These are phyloP conservation scores for Meliscaeva auricollis DNA, from an alignment of 2,888 invertebrate species.

Conservation along the genomic window DNA sequence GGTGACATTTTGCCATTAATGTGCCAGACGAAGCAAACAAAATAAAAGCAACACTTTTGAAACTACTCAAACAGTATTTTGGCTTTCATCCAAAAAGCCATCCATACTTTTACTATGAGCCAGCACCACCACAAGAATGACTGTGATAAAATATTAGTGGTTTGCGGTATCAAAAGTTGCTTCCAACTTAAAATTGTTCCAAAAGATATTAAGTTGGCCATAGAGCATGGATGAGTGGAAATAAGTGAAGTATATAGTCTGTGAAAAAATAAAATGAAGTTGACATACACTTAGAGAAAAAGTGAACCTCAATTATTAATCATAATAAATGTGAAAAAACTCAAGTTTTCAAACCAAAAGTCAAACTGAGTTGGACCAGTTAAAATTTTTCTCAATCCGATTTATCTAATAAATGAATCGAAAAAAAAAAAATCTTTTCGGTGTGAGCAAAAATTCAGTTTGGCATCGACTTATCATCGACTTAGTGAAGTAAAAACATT, in stretches of 20 bases:
- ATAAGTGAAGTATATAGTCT: not conserved
- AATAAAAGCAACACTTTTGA: not conserved
- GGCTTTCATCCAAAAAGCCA: constrained; percentile 21
- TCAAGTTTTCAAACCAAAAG: no score
- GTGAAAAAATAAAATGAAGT: no score
- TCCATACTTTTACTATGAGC: not conserved
- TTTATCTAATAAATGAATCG: no score
- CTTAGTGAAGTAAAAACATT: no score
- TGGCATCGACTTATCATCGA: no score
- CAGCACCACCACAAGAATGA: not conserved
- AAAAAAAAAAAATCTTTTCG: no score
- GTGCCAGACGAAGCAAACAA: not conserved
- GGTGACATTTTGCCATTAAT: constrained; percentile 19
- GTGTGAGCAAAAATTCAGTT: no score
- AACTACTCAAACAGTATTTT: constrained; percentile 24
- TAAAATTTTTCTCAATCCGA: no score
- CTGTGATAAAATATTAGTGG: not conserved
- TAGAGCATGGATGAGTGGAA: not conserved
- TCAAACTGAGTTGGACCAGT: no score
- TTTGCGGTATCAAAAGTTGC: constrained; percentile 6
- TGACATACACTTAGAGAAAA: no score
- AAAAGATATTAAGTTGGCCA: not conserved
- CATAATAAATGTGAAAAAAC: no score
- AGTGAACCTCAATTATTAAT: no score
- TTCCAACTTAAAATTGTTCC: constrained; percentile 17